Conservation (phyloP, 1,140 invertebrate genomes). For the Caenorhabditis elegans region DNA sequence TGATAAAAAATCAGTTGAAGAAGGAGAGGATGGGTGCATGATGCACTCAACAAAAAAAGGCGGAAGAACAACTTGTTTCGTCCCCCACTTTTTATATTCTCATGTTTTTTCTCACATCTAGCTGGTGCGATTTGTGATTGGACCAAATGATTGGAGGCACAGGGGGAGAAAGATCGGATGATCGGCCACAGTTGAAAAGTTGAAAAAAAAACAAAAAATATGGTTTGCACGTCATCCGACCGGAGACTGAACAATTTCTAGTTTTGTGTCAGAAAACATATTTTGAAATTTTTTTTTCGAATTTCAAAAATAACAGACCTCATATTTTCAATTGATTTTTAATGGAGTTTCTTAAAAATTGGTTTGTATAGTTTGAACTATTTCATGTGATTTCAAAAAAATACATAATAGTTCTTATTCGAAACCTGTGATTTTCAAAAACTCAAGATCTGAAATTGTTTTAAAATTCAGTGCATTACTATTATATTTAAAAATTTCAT, state of each 20-base stretch:
- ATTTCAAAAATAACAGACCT: no score
- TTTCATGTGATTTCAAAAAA: no score
- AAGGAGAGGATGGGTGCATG: not conserved
- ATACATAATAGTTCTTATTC: no score
- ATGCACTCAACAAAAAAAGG: not conserved
- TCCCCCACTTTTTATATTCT: not conserved
- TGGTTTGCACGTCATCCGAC: not conserved
- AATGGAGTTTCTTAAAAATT: no score
- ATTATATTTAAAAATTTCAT: no score
- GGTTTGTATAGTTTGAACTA: no score
- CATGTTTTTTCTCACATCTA: not conserved
- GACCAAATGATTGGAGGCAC: not conserved
- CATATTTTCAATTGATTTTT: no score
- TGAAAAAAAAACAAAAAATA: not conserved
- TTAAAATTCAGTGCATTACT: no score
- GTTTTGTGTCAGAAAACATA: no score
- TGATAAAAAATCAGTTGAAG: slow-evolving; percentile 22
- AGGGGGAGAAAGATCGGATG: not conserved
- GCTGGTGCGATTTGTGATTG: not conserved
- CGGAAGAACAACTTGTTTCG: slow-evolving; percentile 18
- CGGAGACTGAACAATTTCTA: not conserved
- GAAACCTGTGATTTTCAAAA: no score
- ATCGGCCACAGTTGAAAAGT: slow-evolving; percentile 1
- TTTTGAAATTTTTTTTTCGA: no score
- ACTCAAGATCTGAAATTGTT: no score